Conservation (phyloP, 2,888 invertebrate species). For the Galerucella calmariensis region DNA sequence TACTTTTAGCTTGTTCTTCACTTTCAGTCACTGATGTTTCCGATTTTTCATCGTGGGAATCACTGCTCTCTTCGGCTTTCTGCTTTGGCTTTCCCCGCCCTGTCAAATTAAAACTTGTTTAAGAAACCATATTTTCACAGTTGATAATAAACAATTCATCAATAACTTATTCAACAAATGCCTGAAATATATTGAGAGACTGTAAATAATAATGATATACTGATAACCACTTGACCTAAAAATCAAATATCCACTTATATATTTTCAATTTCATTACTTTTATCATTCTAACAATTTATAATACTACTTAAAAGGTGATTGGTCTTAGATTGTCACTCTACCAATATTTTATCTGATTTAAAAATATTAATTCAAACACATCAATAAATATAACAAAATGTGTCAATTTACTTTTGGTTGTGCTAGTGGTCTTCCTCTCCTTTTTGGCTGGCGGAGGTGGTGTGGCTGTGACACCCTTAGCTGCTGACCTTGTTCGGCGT, state of each 20-base stretch:
- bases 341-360: too few species aligned
- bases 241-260: neutral
- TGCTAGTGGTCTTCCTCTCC: slow-evolving; percentile 59
- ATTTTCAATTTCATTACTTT: neutral
- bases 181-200: neutral
- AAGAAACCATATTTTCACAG: too few species aligned
- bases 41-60: slow-evolving; percentile 60
- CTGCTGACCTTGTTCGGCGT: slow-evolving; percentile 70
- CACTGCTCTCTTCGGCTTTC: slow-evolving; percentile 57
- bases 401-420: slow-evolving; percentile 43
- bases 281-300: too few species aligned
- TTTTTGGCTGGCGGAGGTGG: slow-evolving; percentile 69
- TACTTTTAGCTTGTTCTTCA: slow-evolving; percentile 57
- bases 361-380: too few species aligned
- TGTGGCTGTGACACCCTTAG: slow-evolving; percentile 67
- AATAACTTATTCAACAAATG: neutral
- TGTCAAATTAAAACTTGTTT: slow-evolving; percentile 34
- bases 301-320: too few species aligned
- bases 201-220: neutral
- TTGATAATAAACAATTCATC: too few species aligned
- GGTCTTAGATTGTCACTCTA: too few species aligned
- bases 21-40: slow-evolving; percentile 55
- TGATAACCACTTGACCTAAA: slow-evolving; percentile 17
- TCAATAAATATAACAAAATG: neutral
- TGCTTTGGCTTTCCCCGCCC: slow-evolving; percentile 62